Evolutionary conservation across 2,113 vertebrate genomes (phyloP).

Genomic region (Psophia crepitans): DNA sequence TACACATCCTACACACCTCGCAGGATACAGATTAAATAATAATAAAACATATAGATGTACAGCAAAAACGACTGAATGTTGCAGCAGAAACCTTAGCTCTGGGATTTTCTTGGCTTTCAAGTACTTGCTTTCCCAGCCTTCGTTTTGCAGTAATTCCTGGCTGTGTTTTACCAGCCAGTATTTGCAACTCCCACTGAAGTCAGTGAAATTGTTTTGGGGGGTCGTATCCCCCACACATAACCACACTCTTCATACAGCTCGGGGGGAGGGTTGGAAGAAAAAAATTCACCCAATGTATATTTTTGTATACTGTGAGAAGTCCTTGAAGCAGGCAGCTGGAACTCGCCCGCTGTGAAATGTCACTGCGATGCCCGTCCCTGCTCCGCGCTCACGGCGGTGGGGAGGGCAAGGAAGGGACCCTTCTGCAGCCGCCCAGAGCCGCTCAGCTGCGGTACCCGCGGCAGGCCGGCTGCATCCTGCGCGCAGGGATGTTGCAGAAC

Average conservation of each 20-base stretch:
- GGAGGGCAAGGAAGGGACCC: background rate
- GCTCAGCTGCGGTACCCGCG: accelerated
- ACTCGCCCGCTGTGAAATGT: background rate
- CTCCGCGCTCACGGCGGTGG: accelerated
- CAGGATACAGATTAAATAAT: slow-evolving; percentile 12
- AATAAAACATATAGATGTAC: background rate
- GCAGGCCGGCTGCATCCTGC: background rate
- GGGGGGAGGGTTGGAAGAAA: accelerated
- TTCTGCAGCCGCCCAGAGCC: accelerated
- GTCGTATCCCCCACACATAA: background rate
- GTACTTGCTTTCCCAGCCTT: background rate
- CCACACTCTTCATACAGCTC: background rate
- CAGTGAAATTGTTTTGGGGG: background rate
- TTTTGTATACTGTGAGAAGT: background rate
- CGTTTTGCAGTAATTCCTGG: background rate
- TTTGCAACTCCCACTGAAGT: background rate
- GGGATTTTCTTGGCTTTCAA: slow-evolving; percentile 7
- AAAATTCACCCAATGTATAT: too few species aligned
- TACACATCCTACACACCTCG: background rate
- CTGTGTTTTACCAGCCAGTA: background rate
- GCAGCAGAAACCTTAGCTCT: background rate
- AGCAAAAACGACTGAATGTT: background rate
- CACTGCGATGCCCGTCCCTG: accelerated
- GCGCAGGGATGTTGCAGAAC: accelerated
- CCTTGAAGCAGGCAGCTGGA: background rate